phyloP scores from a whole-genome alignment of 2,888 invertebrate species.

The Augochlorella aurata region DNA sequence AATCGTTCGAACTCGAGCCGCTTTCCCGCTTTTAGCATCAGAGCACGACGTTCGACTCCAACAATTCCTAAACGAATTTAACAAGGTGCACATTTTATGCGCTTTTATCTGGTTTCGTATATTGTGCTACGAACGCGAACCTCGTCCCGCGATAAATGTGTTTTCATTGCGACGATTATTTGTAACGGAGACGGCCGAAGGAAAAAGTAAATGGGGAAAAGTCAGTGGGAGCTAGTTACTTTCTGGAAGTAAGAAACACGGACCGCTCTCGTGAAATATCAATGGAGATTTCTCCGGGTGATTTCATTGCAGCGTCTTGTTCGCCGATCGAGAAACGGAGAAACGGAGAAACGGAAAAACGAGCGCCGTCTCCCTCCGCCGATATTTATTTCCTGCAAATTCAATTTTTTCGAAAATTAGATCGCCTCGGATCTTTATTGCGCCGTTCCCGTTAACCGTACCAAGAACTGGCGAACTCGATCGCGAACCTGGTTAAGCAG shows the following conservation, averaged over 20 bases:
- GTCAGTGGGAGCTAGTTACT: not conserved
- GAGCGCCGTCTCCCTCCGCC: not conserved
- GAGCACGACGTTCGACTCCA: not conserved
- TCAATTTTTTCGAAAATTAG: slow-evolving; percentile 22
- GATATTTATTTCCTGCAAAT: slow-evolving; percentile 13
- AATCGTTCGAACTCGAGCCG: not conserved
- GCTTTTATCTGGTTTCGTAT: no score
- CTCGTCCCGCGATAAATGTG: not conserved
- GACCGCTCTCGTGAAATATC: slow-evolving; percentile 5
- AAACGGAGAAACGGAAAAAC: not conserved
- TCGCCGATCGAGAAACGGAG: not conserved
- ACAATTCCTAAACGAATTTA: no score
- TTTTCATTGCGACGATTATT: not conserved
- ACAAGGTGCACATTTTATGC: no score
- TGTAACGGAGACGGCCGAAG: not conserved
- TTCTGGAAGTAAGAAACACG: not conserved
- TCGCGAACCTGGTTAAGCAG: slow-evolving; percentile 8
- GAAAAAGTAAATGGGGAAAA: not conserved
- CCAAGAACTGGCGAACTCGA: not conserved
- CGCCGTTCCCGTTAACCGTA: slow-evolving; percentile 11
- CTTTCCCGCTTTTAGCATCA: not conserved
- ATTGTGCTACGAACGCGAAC: no score
- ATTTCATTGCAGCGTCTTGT: not conserved
- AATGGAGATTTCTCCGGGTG: slow-evolving; percentile 11
- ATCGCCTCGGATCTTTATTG: slow-evolving; percentile 12